phyloP scores from a whole-genome alignment of 2,797 vertebrate species.

The Rhynchonycteris naso region DNA sequence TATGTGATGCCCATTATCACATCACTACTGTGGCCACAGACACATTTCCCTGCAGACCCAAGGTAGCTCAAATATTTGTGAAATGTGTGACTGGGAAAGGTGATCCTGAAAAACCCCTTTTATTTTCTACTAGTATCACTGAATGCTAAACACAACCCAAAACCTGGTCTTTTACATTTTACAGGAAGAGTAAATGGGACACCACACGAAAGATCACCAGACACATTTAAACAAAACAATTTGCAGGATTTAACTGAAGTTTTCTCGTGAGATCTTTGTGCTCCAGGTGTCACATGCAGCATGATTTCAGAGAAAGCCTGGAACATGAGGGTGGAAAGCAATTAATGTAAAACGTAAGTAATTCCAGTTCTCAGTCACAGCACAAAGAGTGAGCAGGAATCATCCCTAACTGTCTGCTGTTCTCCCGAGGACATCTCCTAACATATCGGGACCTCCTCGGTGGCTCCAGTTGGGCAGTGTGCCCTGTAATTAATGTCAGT shows the following conservation, averaged over 20 bases:
- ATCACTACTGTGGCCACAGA: slow-evolving; percentile 85
- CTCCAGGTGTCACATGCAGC: background rate
- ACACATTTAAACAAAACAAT: slow-evolving; percentile 66
- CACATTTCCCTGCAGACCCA: slow-evolving; percentile 82
- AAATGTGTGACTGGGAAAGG: slow-evolving; percentile 81
- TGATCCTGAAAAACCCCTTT: slow-evolving; percentile 78
- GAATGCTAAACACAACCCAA: slow-evolving; percentile 76
- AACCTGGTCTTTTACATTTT: slow-evolving; percentile 72
- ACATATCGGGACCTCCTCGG: background rate
- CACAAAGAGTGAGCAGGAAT: background rate
- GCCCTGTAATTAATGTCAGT: background rate
- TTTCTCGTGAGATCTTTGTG: slow-evolving; percentile 22
- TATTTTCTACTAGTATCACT: slow-evolving; percentile 78
- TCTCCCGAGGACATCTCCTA: slow-evolving; percentile 39
- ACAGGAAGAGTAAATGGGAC: slow-evolving; percentile 75
- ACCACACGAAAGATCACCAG: slow-evolving; percentile 48
- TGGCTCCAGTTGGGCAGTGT: background rate
- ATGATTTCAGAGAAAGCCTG: slow-evolving; percentile 29
- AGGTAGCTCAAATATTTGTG: slow-evolving; percentile 77
- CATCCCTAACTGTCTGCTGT: background rate
- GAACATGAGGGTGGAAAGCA: background rate
- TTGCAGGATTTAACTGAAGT: slow-evolving; percentile 58
- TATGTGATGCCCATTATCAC: slow-evolving; percentile 86
- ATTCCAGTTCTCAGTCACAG: slow-evolving; percentile 27
- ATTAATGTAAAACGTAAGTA: slow-evolving; percentile 37